Conservation (phyloP, 1,140 invertebrate species). For the Camponotus pennsylvanicus region DNA sequence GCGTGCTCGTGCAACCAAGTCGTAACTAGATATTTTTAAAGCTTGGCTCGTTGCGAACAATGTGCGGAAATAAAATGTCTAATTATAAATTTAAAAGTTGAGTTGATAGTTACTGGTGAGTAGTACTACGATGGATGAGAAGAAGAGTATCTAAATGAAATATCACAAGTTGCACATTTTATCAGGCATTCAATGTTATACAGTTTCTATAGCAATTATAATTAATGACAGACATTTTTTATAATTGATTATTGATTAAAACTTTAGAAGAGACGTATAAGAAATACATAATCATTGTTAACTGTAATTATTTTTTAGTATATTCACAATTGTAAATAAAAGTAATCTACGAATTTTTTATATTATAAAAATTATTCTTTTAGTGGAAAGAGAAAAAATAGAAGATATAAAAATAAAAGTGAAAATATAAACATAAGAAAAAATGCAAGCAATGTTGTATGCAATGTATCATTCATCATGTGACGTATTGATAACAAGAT, state of each 20-base stretch:
- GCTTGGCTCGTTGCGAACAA: conserved; percentile 23
- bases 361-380: neutral
- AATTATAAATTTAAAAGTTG: conserved; percentile 57
- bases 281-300: neutral
- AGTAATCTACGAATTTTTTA: neutral
- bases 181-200: neutral
- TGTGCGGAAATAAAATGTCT: conserved; percentile 56
- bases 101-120: conserved; percentile 35
- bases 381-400: too few relatives aligned
- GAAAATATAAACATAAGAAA: neutral
- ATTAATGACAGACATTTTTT: neutral
- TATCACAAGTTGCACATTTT: conserved; percentile 17
- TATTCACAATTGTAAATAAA: neutral
- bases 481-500: conserved; percentile 44
- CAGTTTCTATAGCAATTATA: neutral
- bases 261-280: neutral
- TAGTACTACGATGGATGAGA: conserved; percentile 1
- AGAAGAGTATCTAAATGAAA: neutral
- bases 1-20: conserved; percentile 32
- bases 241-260: neutral
- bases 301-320: neutral
- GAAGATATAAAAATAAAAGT: neutral
- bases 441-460: conserved; percentile 19
- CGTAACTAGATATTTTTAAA: conserved; percentile 57
- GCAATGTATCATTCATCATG: conserved; percentile 2